Evolutionary conservation across 2,113 vertebrate genomes (phyloP).

Genomic region (Buteo buteo): DNA sequence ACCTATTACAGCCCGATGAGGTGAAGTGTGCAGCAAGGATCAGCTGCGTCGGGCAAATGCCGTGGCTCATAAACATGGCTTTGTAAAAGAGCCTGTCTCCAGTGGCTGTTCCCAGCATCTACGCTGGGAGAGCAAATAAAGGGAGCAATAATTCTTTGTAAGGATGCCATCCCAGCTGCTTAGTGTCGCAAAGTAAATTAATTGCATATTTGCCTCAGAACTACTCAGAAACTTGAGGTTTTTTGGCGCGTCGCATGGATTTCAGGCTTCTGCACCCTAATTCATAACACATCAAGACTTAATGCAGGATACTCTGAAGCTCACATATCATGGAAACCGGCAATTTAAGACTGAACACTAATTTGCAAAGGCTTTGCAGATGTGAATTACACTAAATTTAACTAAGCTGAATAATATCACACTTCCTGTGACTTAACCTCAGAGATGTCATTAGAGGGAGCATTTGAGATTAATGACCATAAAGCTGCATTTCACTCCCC

Average conservation of each 20-base stretch:
- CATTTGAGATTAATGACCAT: background rate
- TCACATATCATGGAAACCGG: background rate
- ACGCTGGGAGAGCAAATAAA: background rate
- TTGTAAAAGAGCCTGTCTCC: background rate
- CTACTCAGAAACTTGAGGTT: background rate
- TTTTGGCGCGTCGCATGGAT: accelerated
- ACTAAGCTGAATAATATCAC: constrained; percentile 1
- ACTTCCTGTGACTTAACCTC: constrained; percentile 17
- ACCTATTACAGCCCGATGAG: constrained; percentile 65
- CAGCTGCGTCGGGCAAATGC: background rate
- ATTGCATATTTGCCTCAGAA: background rate
- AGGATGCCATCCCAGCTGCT: background rate
- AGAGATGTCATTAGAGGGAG: background rate
- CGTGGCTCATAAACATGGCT: background rate
- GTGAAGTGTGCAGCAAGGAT: constrained; percentile 68
- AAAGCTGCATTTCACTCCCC: background rate
- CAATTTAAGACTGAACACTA: constrained; percentile 7
- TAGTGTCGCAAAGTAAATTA: background rate
- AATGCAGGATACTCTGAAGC: background rate
- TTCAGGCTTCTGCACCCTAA: background rate
- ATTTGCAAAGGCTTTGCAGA: background rate
- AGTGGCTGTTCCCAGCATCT: background rate
- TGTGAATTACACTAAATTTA: constrained; percentile 21
- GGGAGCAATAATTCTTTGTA: background rate
- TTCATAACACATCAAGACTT: background rate